phyloP scores from a whole-genome alignment of 2,113 vertebrate genomes.

The Promerops cafer region DNA sequence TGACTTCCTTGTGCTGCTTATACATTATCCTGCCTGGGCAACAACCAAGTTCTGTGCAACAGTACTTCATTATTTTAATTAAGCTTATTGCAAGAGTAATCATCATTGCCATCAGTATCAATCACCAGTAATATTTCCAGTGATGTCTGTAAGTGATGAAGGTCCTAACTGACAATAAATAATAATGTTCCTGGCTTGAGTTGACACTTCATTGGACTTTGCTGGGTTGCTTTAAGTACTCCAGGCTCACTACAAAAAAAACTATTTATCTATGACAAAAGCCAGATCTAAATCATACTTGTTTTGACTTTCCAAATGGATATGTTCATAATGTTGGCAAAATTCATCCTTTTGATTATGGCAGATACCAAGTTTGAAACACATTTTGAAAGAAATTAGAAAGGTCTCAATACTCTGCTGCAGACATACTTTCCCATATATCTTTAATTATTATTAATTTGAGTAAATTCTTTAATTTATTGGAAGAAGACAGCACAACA shows the following conservation, averaged over 20 bases:
- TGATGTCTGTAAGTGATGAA: conserved; percentile 72
- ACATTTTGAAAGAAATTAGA: conserved; percentile 55
- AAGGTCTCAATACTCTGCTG: not conserved
- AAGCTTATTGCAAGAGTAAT: conserved; percentile 94
- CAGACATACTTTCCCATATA: not conserved
- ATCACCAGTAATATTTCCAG: conserved; percentile 78
- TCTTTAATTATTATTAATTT: not conserved
- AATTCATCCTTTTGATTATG: conserved; percentile 64
- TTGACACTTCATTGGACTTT: conserved; percentile 73
- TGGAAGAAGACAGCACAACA: conserved; percentile 1
- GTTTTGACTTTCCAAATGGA: conserved; percentile 69
- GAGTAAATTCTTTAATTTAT: conserved; percentile 21
- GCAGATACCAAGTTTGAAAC: conserved; percentile 25
- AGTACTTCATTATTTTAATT: conserved; percentile 90
- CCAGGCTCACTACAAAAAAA: conserved; percentile 65
- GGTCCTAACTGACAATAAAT: conserved; percentile 77
- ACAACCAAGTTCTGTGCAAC: conserved; percentile 65
- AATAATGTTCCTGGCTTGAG: conserved; percentile 72
- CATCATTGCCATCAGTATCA: conserved; percentile 85
- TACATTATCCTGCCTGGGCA: conserved; percentile 69
- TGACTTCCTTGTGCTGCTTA: conserved; percentile 68
- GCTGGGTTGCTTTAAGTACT: conserved; percentile 72
- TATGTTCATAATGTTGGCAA: conserved; percentile 62
- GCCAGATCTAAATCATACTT: conserved; percentile 60
- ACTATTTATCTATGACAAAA: conserved; percentile 84